phyloP scores from a whole-genome alignment of 2,113 vertebrate species.

The Dipodomys merriami region DNA sequence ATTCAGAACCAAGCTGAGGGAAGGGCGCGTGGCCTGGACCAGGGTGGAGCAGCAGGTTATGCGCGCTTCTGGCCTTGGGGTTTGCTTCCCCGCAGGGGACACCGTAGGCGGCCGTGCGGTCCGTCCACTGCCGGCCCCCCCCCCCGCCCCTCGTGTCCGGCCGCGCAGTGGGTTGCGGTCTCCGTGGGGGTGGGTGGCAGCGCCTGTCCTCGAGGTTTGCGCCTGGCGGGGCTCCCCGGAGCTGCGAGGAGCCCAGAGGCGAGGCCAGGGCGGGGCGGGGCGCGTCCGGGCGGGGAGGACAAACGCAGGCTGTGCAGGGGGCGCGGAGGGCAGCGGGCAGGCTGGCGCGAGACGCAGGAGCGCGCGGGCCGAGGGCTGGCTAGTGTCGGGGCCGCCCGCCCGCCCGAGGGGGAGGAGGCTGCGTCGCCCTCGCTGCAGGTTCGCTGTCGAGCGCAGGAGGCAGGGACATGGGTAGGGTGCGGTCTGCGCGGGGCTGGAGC shows the following conservation, averaged over 20 bases:
- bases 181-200: slow-evolving; percentile 76
- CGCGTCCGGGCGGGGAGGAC: slow-evolving; percentile 53
- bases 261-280: slow-evolving; percentile 72
- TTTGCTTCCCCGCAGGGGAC: slow-evolving; percentile 74
- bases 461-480: slow-evolving; percentile 93
- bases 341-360: slow-evolving; percentile 58
- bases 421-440: slow-evolving; percentile 85
- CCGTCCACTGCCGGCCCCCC: slow-evolving; percentile 29
- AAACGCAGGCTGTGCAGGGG: slow-evolving; percentile 76
- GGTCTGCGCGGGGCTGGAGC: slow-evolving; percentile 92
- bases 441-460: slow-evolving; percentile 86
- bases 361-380: slow-evolving; percentile 75
- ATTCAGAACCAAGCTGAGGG: neutral
- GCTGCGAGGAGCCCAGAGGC: slow-evolving; percentile 53
- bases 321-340: slow-evolving; percentile 81
- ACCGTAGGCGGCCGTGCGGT: slow-evolving; percentile 75
- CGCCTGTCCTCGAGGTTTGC: slow-evolving; percentile 73
- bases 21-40: slow-evolving; percentile 44
- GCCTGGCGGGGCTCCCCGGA: slow-evolving; percentile 72
- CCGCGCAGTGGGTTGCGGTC: slow-evolving; percentile 79
- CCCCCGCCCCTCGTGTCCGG: slow-evolving; percentile 76
- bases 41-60: slow-evolving; percentile 71
- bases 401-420: slow-evolving; percentile 82
- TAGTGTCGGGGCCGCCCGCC: slow-evolving; percentile 74
- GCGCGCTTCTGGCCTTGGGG: slow-evolving; percentile 62